Evolutionary conservation across 1,140 invertebrate genomes (phyloP).

Genomic region (Apis laboriosa): DNA sequence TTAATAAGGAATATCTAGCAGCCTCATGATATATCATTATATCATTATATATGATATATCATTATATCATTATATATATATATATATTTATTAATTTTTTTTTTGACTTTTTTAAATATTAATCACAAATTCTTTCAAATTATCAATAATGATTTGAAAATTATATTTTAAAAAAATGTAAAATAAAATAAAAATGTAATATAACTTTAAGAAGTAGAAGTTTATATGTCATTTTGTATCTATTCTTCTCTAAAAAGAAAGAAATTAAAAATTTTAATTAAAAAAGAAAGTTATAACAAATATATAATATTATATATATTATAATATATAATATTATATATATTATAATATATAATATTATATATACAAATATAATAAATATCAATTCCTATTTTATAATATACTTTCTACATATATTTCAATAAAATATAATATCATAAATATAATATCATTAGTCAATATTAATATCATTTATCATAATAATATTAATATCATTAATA

Average conservation of each 20-base stretch:
- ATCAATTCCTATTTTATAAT: too few relatives aligned
- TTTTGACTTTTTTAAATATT: background rate
- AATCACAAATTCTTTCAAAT: background rate
- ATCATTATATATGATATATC: background rate
- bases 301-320: too few relatives aligned
- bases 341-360: too few relatives aligned
- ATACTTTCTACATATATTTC: background rate
- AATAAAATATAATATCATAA: background rate
- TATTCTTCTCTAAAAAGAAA: background rate
- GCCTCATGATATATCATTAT: background rate
- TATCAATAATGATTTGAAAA: too few relatives aligned
- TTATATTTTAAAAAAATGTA: background rate
- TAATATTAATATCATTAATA: too few relatives aligned
- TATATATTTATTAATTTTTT: background rate
- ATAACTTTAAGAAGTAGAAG: background rate
- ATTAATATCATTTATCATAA: too few relatives aligned
- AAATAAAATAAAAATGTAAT: too few relatives aligned
- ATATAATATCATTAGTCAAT: background rate
- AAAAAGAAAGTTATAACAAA: background rate
- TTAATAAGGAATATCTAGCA: background rate
- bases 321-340: too few relatives aligned
- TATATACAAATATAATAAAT: background rate
- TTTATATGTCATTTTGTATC: background rate
- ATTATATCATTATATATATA: background rate
- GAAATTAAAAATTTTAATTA: background rate